These are phyloP conservation scores for Cololabis saira DNA, from an alignment of 2,113 vertebrate species.

Conservation along the genomic window DNA sequence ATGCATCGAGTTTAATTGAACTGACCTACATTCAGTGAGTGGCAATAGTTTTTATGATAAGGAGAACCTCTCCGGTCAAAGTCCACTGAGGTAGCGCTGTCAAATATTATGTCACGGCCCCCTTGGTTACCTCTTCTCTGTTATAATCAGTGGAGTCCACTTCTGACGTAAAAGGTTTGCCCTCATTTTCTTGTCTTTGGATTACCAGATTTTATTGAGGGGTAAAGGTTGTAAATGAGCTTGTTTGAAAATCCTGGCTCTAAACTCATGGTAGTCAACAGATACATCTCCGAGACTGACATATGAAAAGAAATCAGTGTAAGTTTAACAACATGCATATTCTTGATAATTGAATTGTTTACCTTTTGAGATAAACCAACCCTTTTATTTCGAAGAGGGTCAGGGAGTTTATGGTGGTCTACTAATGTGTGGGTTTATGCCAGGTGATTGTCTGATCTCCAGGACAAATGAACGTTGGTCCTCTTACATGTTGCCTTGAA, in stretches of 20 bases:
- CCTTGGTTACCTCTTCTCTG: constrained; percentile 16
- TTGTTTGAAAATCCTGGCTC: background rate
- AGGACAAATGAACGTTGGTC: constrained; percentile 15
- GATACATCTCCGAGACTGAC: background rate
- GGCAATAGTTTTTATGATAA: constrained; percentile 11
- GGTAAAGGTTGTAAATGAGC: constrained; percentile 1
- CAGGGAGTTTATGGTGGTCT: too few species aligned
- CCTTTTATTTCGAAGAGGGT: too few species aligned
- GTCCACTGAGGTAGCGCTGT: constrained; percentile 31
- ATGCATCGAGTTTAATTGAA: background rate
- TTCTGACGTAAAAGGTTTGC: constrained; percentile 12
- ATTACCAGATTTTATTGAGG: constrained; percentile 5
- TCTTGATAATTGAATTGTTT: constrained; percentile 12
- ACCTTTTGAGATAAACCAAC: constrained; percentile 1
- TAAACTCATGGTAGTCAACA: background rate
- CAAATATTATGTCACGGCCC: constrained; percentile 20
- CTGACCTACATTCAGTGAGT: background rate
- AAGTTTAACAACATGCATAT: background rate
- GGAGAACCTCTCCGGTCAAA: constrained; percentile 35
- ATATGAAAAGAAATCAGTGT: background rate
- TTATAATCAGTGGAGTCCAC: constrained; percentile 11
- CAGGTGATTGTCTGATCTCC: constrained; percentile 19
- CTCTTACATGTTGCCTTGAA: constrained; percentile 25
- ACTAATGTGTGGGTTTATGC: background rate
- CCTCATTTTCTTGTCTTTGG: background rate